A percentile compares a stretch with the other conserved stretches of the same genome.
Evolutionary conservation across 2,888 invertebrate genomes (phyloP).

Genomic region (Pandemis cinnamomeana): DNA sequence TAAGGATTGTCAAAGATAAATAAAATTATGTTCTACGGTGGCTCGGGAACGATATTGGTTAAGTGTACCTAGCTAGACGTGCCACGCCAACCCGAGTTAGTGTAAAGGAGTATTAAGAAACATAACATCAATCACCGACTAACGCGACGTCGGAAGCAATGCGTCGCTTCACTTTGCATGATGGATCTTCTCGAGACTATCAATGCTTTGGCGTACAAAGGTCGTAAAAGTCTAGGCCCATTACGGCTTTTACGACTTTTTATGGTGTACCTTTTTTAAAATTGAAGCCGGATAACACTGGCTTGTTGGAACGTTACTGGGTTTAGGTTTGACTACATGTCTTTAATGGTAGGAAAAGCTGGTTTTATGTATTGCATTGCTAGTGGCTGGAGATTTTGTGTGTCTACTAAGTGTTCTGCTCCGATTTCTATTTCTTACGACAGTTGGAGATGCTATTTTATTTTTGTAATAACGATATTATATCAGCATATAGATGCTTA

Average conservation of each 20-base stretch:
- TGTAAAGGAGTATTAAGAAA: background rate
- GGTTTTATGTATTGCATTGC: background rate
- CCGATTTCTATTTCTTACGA: no score
- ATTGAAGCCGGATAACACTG: background rate
- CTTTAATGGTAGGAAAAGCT: background rate
- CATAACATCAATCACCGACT: constrained; percentile 16
- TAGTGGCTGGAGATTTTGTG: background rate
- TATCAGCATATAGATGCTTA: no score
- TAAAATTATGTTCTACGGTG: no score
- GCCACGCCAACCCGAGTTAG: background rate
- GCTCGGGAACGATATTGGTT: no score
- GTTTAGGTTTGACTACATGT: background rate
- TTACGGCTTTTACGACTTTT: background rate
- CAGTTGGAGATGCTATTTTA: no score
- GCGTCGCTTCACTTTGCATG: constrained; percentile 23
- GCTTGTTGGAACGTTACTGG: constrained; percentile 3
- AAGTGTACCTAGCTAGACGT: background rate
- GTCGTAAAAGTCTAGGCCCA: constrained; percentile 1
- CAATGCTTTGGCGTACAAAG: background rate
- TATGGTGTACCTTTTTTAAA: background rate
- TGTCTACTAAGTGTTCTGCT: background rate
- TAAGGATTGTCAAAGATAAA: no score
- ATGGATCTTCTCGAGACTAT: constrained; percentile 19
- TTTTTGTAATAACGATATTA: no score
- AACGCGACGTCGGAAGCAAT: constrained; percentile 20